phyloP scores from a whole-genome alignment of 2,797 vertebrate species.

The Heterohyrax brucei region DNA sequence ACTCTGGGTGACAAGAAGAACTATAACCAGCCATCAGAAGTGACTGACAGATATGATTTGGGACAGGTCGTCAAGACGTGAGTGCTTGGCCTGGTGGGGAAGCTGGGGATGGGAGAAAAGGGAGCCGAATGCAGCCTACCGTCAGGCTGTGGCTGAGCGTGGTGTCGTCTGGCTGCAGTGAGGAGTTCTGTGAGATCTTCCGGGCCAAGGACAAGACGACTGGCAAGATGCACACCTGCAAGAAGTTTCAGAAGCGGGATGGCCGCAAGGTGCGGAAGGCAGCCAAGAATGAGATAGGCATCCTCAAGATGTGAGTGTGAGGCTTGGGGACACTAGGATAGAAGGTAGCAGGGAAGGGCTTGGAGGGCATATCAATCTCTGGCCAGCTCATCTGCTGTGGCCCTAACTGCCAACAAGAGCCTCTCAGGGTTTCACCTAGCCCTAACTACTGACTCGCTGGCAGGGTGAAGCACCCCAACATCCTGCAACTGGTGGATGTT shows the following conservation, averaged over 20 bases:
- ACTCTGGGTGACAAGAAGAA: conserved; percentile 99
- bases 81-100: conserved; percentile 88
- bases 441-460: not conserved
- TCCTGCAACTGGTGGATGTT: conserved; percentile 98
- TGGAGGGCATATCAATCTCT: not conserved
- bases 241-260: conserved; percentile 98
- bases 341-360: not conserved
- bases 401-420: not conserved
- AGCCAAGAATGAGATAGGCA: conserved; percentile 98
- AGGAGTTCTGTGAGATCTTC: conserved; percentile 99
- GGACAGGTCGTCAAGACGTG: conserved; percentile 99
- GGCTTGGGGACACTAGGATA: not conserved
- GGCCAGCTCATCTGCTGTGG: not conserved
- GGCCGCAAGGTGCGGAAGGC: conserved; percentile 98
- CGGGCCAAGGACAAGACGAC: conserved; percentile 98
- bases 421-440: not conserved
- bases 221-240: conserved; percentile 98
- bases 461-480: conserved; percentile 99
- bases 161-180: conserved; percentile 90
- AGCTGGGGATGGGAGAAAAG: not conserved
- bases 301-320: conserved; percentile 97
- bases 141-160: conserved; percentile 33
- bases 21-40: conserved; percentile 98
- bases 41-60: conserved; percentile 99
- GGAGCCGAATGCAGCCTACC: not conserved